Conservation (phyloP, 2,113 vertebrate species). For the Ochotona curzoniae region DNA sequence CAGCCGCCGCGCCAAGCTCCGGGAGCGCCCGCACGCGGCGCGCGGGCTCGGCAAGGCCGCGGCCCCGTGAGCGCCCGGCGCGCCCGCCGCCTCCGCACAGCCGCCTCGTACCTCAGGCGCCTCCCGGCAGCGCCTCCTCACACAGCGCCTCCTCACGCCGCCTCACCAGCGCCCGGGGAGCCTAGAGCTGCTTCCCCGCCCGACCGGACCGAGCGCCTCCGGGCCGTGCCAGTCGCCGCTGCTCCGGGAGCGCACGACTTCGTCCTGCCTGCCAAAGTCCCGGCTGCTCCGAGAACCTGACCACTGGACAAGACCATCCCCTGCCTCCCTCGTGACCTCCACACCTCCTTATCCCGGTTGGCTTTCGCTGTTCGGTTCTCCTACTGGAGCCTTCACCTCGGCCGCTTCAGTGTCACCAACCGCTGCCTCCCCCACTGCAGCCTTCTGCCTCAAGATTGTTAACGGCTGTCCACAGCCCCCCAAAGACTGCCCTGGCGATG, state of each 20-base stretch:
- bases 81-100: not conserved
- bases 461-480: not conserved
- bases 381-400: not conserved
- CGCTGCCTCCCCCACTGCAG: no score
- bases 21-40: constrained; percentile 73
- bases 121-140: not conserved
- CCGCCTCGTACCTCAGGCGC: not conserved
- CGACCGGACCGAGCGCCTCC: constrained; percentile 57
- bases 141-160: no score
- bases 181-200: not conserved
- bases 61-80: constrained; percentile 43
- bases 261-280: not conserved
- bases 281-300: not conserved
- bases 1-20: constrained; percentile 77
- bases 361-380: not conserved
- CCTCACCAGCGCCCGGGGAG: no score
- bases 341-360: not conserved
- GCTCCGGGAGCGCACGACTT: not conserved
- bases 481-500: not conserved
- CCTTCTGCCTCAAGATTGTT: not conserved
- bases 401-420: not conserved
- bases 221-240: not conserved
- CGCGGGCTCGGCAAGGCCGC: constrained; percentile 63
- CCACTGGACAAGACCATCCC: not conserved
- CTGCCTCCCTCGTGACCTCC: not conserved